Evolutionary conservation across 2,797 vertebrate genomes (phyloP).

Genomic region (Falco naumanni): DNA sequence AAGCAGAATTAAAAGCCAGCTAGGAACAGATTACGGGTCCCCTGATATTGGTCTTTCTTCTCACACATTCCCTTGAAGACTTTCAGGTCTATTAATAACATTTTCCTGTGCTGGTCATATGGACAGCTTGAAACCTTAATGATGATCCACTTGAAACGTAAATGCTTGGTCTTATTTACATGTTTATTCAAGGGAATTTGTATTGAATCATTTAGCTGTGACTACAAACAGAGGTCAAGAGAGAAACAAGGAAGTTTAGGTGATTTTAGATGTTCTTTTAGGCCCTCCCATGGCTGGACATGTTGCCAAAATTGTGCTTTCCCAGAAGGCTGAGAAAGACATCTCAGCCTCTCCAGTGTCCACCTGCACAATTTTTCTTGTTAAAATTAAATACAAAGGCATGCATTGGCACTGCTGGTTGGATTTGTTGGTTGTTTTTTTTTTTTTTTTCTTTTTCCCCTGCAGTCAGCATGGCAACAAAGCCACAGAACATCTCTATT

Average conservation of each 20-base stretch:
- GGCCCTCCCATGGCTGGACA: neutral
- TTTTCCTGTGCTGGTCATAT: constrained; percentile 12
- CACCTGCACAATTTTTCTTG: neutral
- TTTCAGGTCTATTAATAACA: constrained; percentile 39
- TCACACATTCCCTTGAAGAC: constrained; percentile 2
- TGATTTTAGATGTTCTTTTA: neutral
- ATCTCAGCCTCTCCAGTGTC: neutral
- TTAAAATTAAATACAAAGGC: neutral
- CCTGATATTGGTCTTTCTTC: constrained; percentile 53
- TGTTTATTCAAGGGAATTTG: constrained; percentile 10
- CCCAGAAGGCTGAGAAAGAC: neutral
- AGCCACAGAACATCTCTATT: neutral
- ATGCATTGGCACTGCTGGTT: neutral
- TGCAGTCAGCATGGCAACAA: neutral
- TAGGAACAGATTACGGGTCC: constrained; percentile 35
- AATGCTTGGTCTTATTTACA: constrained; percentile 23
- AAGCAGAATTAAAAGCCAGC: constrained; percentile 43
- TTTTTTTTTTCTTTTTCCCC: neutral
- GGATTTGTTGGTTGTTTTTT: neutral
- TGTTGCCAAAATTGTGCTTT: neutral
- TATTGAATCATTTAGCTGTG: neutral
- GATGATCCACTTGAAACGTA: constrained; percentile 6
- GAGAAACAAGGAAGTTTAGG: neutral
- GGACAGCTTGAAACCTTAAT: constrained; percentile 36
- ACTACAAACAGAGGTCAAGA: neutral